Conservation (phyloP, 2,113 vertebrate genomes). For the Neolamprologus longior region DNA sequence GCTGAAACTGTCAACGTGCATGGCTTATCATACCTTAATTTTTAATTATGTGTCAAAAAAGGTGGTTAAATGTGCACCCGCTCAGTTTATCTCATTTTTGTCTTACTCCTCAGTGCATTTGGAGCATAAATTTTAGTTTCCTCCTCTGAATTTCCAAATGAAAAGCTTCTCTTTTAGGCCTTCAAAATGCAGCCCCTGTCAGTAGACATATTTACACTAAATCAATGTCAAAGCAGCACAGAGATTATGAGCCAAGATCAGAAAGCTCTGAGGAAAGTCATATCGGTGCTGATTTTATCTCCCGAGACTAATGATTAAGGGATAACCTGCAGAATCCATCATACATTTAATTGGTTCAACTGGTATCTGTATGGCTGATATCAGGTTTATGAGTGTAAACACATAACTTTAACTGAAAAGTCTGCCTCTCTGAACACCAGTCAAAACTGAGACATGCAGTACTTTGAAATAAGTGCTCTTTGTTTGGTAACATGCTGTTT, state of each 20-base stretch:
- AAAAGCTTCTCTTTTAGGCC: background rate
- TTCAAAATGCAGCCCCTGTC: background rate
- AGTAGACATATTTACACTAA: background rate
- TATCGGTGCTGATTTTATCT: conserved; percentile 19
- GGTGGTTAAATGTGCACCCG: background rate
- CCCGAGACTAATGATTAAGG: conserved; percentile 3
- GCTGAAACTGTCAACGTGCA: background rate
- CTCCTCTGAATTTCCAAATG: background rate
- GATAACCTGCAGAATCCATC: conserved; percentile 39
- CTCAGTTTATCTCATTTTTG: background rate
- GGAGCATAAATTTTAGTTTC: background rate
- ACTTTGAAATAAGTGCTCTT: background rate
- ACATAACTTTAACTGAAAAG: background rate
- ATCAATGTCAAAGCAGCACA: background rate
- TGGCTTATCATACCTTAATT: background rate
- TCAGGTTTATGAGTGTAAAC: background rate
- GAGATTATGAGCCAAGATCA: background rate
- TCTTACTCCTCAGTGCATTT: background rate
- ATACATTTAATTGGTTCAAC: conserved; percentile 14
- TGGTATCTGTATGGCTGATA: conserved; percentile 6
- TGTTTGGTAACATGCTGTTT: background rate
- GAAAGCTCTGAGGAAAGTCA: background rate
- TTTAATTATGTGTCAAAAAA: background rate
- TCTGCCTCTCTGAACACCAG: background rate
- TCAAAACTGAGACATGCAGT: background rate